A percentile compares a stretch with the other conserved stretches of the same genome.
Conservation (phyloP, 2,888 invertebrate species). For the Monopis laevigella region DNA sequence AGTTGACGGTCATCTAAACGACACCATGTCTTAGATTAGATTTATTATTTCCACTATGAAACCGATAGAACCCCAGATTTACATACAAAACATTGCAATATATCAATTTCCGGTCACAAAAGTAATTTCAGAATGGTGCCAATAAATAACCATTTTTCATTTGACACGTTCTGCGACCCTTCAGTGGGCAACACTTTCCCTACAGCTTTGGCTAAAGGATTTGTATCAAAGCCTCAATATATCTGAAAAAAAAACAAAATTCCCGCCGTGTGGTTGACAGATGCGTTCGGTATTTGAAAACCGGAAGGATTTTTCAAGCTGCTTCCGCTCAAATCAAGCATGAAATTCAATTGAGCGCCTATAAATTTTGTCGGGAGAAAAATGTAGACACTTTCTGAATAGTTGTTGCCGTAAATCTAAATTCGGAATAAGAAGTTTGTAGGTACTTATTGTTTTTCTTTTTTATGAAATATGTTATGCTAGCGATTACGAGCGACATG, state of each 20-base stretch:
- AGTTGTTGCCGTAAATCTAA: too few relatives aligned
- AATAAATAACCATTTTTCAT: constrained; percentile 65
- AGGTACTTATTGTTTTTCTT: too few relatives aligned
- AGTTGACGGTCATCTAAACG: too few relatives aligned
- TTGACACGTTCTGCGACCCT: constrained; percentile 64
- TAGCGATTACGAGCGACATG: too few relatives aligned
- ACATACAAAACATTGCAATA: constrained; percentile 65
- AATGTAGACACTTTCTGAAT: constrained; percentile 30
- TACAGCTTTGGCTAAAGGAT: too few relatives aligned
- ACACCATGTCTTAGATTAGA: too few relatives aligned
- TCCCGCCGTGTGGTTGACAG: constrained; percentile 59
- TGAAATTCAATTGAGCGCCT: constrained; percentile 60
- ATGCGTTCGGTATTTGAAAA: constrained; percentile 50
- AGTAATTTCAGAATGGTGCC: constrained; percentile 62
- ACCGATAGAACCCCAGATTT: constrained; percentile 38
- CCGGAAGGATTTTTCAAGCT: constrained; percentile 51
- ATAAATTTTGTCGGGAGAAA: constrained; percentile 53
- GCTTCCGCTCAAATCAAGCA: constrained; percentile 54
- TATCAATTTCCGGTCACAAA: constrained; percentile 60
- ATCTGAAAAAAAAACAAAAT: neutral
- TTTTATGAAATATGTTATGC: too few relatives aligned
- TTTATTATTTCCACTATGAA: too few relatives aligned
- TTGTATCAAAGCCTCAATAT: too few relatives aligned
- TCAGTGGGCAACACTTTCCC: constrained; percentile 38
- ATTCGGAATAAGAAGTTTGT: too few relatives aligned